Evolutionary conservation across 2,888 invertebrate species (phyloP).

Genomic region (Fragum fragum): DNA sequence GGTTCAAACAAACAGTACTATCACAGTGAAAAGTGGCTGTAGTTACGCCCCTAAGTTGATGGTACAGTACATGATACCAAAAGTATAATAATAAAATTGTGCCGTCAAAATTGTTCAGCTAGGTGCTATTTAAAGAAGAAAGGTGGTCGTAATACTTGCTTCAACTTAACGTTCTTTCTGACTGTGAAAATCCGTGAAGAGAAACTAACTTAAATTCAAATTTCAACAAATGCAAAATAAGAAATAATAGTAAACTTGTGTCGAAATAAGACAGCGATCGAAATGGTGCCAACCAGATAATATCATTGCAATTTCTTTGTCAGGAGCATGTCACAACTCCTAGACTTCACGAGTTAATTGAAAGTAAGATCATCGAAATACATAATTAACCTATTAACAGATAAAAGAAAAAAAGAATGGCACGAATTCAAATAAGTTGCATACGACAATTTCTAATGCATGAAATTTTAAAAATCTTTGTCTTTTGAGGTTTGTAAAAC

Average conservation of each 20-base stretch:
- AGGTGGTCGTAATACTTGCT: conserved; percentile 23
- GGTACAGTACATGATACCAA: conserved; percentile 24
- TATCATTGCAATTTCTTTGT: too few species aligned
- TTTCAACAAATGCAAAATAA: neutral
- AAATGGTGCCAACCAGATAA: too few species aligned
- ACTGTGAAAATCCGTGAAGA: conserved; percentile 29
- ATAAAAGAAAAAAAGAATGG: too few species aligned
- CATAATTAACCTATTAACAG: too few species aligned
- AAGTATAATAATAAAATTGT: conserved; percentile 20
- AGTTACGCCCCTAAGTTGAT: neutral
- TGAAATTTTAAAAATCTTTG: too few species aligned
- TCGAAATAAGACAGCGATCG: too few species aligned
- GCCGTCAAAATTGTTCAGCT: conserved; percentile 7
- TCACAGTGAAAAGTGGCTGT: conserved; percentile 9
- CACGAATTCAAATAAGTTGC: too few species aligned
- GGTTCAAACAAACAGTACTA: neutral
- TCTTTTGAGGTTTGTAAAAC: too few species aligned
- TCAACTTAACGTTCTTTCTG: conserved; percentile 1
- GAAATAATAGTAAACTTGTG: neutral
- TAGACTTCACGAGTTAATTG: too few species aligned
- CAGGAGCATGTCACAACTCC: too few species aligned
- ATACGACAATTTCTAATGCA: too few species aligned
- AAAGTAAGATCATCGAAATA: too few species aligned
- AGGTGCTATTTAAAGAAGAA: conserved; percentile 25
- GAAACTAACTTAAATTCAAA: conserved; percentile 16